Evolutionary conservation across 2,797 vertebrate species (phyloP).

Genomic region (Phrynocephalus vlangalii): DNA sequence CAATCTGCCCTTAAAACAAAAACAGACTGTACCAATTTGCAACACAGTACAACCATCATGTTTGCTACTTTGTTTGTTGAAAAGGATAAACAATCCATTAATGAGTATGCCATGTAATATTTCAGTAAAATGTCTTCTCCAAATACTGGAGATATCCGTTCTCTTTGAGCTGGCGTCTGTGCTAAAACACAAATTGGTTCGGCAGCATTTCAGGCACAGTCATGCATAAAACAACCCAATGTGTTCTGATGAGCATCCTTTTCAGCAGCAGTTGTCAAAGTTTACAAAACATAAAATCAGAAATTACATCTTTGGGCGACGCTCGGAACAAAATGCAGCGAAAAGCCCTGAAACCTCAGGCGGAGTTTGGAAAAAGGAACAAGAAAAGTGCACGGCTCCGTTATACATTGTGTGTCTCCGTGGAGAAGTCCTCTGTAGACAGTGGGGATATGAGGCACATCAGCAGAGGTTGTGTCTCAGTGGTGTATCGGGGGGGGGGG

Average conservation of each 20-base stretch:
- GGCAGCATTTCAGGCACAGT: neutral
- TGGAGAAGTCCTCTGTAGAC: neutral
- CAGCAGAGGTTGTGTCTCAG: neutral
- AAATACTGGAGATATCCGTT: neutral
- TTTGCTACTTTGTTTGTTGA: neutral
- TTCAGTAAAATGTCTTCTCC: neutral
- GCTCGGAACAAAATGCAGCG: neutral
- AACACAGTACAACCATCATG: neutral
- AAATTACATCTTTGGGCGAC: neutral
- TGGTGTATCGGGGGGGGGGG: no score
- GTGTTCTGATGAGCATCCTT: neutral
- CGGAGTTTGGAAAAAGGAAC: neutral
- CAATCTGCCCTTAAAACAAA: neutral
- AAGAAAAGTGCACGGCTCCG: neutral
- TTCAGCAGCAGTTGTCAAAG: neutral
- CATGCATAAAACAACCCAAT: neutral
- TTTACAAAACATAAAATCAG: neutral
- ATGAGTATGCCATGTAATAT: neutral
- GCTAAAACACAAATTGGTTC: neutral
- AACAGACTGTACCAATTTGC: fast-evolving
- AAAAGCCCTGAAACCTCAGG: neutral
- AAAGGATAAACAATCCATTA: neutral
- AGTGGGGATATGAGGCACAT: neutral
- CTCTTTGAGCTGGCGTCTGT: neutral
- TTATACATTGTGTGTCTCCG: neutral